Evolutionary conservation across 2,888 invertebrate species (phyloP).

Genomic region (Nephrotoma appendiculata): DNA sequence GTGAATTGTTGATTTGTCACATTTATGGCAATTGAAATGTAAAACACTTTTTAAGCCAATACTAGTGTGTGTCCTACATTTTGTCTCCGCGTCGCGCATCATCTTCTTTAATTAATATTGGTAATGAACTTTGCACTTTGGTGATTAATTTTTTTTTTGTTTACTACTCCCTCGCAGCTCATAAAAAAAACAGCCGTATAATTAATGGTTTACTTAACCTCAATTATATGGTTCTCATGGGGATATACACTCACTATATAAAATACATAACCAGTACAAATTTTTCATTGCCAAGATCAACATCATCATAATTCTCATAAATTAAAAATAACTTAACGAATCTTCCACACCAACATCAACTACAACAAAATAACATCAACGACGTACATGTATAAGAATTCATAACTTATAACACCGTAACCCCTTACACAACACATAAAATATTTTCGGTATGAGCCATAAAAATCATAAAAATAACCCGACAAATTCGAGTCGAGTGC

Average conservation of each 20-base stretch:
- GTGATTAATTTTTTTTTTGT: neutral
- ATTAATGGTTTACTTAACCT: neutral
- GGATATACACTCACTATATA: neutral
- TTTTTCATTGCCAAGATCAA: neutral
- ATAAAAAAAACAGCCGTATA: neutral
- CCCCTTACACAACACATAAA: neutral
- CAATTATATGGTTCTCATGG: neutral
- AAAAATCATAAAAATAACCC: neutral
- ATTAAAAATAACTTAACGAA: neutral
- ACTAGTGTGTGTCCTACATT: neutral
- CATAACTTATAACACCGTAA: neutral
- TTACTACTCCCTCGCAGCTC: neutral
- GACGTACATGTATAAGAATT: neutral
- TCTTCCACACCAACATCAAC: neutral
- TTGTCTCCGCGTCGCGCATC: neutral
- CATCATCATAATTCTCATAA: neutral
- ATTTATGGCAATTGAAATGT: neutral
- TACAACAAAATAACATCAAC: neutral
- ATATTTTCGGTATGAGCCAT: neutral
- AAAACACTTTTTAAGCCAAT: neutral
- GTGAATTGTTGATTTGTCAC: neutral
- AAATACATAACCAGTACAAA: neutral
- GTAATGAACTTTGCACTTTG: neutral
- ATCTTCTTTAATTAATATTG: neutral
- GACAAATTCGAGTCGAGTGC: neutral